Evolutionary conservation across 2,113 vertebrate genomes (phyloP).

Genomic region (Oncorhynchus mykiss): DNA sequence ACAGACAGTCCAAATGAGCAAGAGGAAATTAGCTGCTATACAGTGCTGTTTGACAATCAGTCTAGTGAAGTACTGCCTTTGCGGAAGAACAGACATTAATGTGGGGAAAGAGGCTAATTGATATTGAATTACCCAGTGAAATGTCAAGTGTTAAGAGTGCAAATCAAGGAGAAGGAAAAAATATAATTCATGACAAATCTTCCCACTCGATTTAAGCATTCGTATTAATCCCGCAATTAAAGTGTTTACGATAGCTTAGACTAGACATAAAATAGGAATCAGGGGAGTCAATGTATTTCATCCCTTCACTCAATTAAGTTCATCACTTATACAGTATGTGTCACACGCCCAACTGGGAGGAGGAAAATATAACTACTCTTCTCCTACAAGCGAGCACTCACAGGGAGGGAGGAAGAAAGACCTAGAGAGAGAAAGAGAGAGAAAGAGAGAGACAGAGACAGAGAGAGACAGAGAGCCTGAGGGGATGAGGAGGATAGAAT

Average conservation of each 20-base stretch:
- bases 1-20: neutral
- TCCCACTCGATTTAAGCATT: constrained; percentile 8
- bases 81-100: constrained; percentile 15
- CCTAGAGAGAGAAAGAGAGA: neutral
- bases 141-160: constrained; percentile 24
- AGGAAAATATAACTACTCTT: too few relatives aligned
- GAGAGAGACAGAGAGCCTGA: too few relatives aligned
- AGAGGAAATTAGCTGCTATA: neutral
- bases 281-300: constrained; percentile 12
- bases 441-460: neutral
- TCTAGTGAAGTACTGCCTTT: constrained; percentile 10
- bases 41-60: constrained; percentile 1
- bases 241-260: constrained; percentile 13
- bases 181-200: neutral
- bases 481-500: too few relatives aligned
- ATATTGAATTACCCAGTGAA: constrained; percentile 12
- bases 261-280: constrained; percentile 3
- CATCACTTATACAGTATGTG: constrained; percentile 1
- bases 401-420: neutral
- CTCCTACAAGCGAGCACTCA: neutral
- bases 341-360: constrained; percentile 5
- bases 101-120: constrained; percentile 10
- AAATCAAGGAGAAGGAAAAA: constrained; percentile 11
- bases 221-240: constrained; percentile 7
- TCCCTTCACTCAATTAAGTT: neutral